Evolutionary conservation across 2,113 vertebrate species (phyloP).

Genomic region (Ariopsis seemanni): DNA sequence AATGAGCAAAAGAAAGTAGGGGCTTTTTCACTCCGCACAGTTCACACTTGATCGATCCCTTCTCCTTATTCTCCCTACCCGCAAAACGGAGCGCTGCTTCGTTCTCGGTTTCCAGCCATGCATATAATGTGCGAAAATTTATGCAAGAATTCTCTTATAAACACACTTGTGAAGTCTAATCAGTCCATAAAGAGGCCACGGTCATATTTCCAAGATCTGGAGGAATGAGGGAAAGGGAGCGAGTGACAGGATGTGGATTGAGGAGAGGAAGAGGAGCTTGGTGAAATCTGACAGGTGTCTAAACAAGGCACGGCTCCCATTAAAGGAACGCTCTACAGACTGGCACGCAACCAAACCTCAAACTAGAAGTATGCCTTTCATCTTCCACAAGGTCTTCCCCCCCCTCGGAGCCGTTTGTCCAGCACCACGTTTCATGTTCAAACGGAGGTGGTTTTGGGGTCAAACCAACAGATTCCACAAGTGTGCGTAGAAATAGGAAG

Average conservation of each 20-base stretch:
- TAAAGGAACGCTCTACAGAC: slow-evolving; percentile 15
- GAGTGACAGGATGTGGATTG: neutral
- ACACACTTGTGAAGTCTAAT: slow-evolving; percentile 11
- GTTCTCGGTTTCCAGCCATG: neutral
- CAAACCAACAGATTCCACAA: slow-evolving; percentile 11
- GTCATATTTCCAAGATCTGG: neutral
- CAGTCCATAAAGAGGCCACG: neutral
- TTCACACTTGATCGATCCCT: neutral
- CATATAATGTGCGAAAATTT: neutral
- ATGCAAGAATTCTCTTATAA: neutral
- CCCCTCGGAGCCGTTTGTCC: slow-evolving; percentile 36
- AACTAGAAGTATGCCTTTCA: slow-evolving; percentile 35
- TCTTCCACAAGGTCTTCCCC: slow-evolving; percentile 3
- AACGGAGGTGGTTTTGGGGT: slow-evolving; percentile 39
- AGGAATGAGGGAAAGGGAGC: neutral
- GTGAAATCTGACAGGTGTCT: slow-evolving; percentile 17
- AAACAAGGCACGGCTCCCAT: slow-evolving; percentile 10
- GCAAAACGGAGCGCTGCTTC: neutral
- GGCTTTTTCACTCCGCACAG: neutral
- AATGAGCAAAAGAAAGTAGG: neutral
- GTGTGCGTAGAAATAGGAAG: slow-evolving; percentile 13
- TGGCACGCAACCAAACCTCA: slow-evolving; percentile 20
- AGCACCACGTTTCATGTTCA: slow-evolving; percentile 42
- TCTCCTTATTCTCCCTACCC: neutral
- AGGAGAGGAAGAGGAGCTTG: neutral